Conservation (phyloP, 2,888 invertebrate genomes). For the Tethea ocularis region DNA sequence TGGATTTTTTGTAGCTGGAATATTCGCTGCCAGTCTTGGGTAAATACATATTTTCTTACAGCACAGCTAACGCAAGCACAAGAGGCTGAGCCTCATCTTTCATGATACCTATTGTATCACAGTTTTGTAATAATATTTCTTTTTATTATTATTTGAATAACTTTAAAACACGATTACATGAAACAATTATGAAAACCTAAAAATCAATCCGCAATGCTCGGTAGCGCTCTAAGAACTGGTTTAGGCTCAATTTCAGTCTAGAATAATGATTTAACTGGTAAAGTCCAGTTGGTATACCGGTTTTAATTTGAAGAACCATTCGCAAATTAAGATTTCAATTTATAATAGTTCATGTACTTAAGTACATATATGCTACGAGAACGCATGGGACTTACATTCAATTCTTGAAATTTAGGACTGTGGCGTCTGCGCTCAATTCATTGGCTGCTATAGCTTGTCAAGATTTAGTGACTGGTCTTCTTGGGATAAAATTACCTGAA, state of each 20-base stretch:
- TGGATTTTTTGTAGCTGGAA: conserved; percentile 97
- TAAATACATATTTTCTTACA: conserved; percentile 60
- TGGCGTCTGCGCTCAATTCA: conserved; percentile 97
- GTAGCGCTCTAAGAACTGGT: conserved; percentile 51
- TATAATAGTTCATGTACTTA: conserved; percentile 17
- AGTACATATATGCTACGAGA: not conserved
- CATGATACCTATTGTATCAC: too few relatives aligned
- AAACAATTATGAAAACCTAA: not conserved
- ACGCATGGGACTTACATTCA: not conserved
- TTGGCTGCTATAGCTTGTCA: conserved; percentile 95
- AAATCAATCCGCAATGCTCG: conserved; percentile 38
- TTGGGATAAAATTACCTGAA: conserved; percentile 88
- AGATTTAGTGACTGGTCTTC: conserved; percentile 90
- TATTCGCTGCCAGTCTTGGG: conserved; percentile 98
- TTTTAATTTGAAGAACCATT: conserved; percentile 58
- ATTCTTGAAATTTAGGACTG: conserved; percentile 87
- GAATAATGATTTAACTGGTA: conserved; percentile 61
- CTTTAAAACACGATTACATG: conserved; percentile 14
- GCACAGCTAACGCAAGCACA: too few relatives aligned
- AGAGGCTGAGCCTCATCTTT: too few relatives aligned
- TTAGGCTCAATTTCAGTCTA: conserved; percentile 40
- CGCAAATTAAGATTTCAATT: conserved; percentile 45
- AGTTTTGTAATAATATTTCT: too few relatives aligned
- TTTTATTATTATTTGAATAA: not conserved
- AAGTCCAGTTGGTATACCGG: conserved; percentile 65